phyloP scores from a whole-genome alignment of 2,888 invertebrate genomes.

The Melinaea menophilus region DNA sequence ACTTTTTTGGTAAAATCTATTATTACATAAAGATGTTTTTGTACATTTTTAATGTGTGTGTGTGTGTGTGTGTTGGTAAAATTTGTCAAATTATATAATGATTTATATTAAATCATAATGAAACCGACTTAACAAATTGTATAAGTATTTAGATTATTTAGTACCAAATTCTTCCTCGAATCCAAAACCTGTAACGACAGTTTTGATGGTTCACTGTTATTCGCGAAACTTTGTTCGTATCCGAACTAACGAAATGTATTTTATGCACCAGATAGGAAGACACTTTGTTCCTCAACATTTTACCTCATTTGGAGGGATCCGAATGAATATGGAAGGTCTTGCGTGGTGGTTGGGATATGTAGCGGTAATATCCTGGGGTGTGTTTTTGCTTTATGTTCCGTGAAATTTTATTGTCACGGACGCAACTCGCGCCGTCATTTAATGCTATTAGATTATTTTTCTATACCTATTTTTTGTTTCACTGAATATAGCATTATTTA shows the following conservation, averaged over 20 bases:
- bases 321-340: slow-evolving; percentile 41
- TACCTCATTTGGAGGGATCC: slow-evolving; percentile 18
- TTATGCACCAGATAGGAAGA: slow-evolving; percentile 49
- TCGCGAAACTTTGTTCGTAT: slow-evolving; percentile 57
- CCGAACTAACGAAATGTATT: slow-evolving; percentile 65
- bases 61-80: too few species aligned
- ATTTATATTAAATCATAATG: not conserved
- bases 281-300: slow-evolving; percentile 33
- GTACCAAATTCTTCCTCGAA: slow-evolving; percentile 5
- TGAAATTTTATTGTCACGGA: slow-evolving; percentile 74
- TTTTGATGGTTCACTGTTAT: slow-evolving; percentile 65
- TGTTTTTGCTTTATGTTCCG: slow-evolving; percentile 78
- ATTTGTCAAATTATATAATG: not conserved
- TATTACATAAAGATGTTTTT: too few species aligned
- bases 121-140: slow-evolving; percentile 4
- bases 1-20: too few species aligned
- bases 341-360: slow-evolving; percentile 52
- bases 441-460: not conserved
- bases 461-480: too few species aligned
- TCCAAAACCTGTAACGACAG: slow-evolving; percentile 42
- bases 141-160: not conserved
- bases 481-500: too few species aligned
- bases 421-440: slow-evolving; percentile 41
- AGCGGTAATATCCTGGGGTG: slow-evolving; percentile 70
- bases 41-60: too few species aligned